Evolutionary conservation across 2,888 invertebrate species (phyloP), one percentile per base, ranked within the genome.

Genomic region (Antheraea yamamai): DNA sequence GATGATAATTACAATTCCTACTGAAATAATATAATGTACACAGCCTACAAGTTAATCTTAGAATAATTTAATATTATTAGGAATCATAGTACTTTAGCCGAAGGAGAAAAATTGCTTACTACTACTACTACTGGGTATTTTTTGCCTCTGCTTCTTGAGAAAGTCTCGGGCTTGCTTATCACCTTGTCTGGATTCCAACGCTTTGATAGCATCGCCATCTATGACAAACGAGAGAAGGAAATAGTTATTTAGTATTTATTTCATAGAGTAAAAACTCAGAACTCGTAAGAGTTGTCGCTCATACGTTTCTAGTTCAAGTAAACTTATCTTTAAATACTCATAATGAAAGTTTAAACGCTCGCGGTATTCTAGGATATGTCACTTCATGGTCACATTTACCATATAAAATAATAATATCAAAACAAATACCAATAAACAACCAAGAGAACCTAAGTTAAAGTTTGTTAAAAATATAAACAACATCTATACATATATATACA

Each of bases 131-230:
- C 23, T 83, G 0, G 95, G 93, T 83, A 93, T 86, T 82, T 97
- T 96, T 84, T 96, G 96, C 88, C 96, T 96, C 79, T 97, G 95
- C 88, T 96, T 97, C 89, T 98, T 98, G 64, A 98, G 95, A 91
- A 99, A 99, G 80, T 98, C 98, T 88, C 96, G 96, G 30, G 99
- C 98, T 90, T 97, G 96, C 88, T 97, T 98, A 92, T 99, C 99
- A 78, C 98, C 98, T 89, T 97, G 97, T 74, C 98, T 95, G 75
- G 96, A 96, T 87, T 98, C 98, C 79, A 99, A 90, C 0, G 98
- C 98, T 85, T 96, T 96, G 75, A 98, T 92, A 14, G 97, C 96
- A 81, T 97, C 97, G 51, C 96, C 96, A 84, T 96, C 97, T 97
- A 88, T 23, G 88, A 88, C 12, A 47, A 73, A 77, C 74, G 80